Base-by-base conservation (phyloP, 2,113 vertebrate species). In the Phoxinus phoxinus region DNA sequence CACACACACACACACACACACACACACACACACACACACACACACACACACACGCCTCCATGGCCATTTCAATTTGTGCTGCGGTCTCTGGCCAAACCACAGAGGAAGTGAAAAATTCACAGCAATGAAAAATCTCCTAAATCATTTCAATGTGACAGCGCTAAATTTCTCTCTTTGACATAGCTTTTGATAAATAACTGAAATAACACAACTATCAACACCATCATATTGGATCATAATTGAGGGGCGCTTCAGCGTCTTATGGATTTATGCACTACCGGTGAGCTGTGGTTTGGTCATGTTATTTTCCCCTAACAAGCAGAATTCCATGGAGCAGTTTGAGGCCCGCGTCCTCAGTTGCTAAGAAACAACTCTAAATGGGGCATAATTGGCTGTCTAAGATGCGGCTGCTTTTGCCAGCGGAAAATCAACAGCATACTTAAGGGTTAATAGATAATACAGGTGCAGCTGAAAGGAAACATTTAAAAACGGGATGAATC, bases 1-100 rank as follows among this genome's bases (percentile, higher is more conserved):
- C 72, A 25, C 73, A 58, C 46, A 69, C 65, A 32, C 53, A 51
- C 44, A 41, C 63, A 84, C 73, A 59, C 58, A 65, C 71, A 76
- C 59, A 69, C 59, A 77, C 80, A 46, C 63, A 71, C 75, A 85
- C 74, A 86, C 67, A 81, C 85, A 86, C 65, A 67, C 56, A 67
- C 56, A 83, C 69, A 83, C 80, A 81, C 69, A 76, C 78, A 63
- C 58, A 82, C 48, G 23, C 17, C n/a, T 67, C 21, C 69, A 59
- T 17, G 13, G 35, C 41, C 8, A 44, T 41, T 78, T 46, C 11
- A 61, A 65, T 67, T 59, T 61, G 63, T 44, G 13, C n/a, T 80
- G 59, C 44, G 32, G 30, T 56, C 27, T 61, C 81, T 7, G 7
- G 58, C 77, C 30, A 75, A 23, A 69, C 61, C 21, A 56, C 9